Conservation (phyloP, 2,113 vertebrate genomes). For the Cochlearius cochlearius region DNA sequence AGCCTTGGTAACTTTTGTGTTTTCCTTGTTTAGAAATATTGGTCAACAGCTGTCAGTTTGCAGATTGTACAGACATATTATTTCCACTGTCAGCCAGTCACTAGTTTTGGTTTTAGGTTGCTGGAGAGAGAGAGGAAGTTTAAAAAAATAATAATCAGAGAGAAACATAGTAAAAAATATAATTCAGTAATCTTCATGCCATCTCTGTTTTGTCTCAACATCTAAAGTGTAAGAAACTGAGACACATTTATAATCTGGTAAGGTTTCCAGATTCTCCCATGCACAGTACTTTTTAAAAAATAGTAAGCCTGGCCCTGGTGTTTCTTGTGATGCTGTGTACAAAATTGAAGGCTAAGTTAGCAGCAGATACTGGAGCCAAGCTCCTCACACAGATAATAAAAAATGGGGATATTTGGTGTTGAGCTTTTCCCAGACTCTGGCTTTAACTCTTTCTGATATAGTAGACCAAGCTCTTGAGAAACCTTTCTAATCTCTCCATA, state of each 20-base stretch:
- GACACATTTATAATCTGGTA: slow-evolving; percentile 21
- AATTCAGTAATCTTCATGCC: neutral
- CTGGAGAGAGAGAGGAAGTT: neutral
- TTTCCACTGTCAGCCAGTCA: neutral
- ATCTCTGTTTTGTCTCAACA: neutral
- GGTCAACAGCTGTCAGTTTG: neutral
- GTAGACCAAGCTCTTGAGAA: neutral
- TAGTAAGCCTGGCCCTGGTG: neutral
- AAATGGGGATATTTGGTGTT: neutral
- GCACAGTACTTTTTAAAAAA: neutral
- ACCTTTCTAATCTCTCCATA: neutral
- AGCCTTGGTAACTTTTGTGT: neutral
- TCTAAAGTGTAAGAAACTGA: neutral
- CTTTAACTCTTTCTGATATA: neutral
- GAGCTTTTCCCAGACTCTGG: neutral
- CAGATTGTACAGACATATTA: neutral
- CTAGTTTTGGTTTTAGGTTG: neutral
- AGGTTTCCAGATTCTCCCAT: neutral
- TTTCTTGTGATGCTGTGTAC: neutral
- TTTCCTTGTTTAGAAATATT: neutral
- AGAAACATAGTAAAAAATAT: neutral
- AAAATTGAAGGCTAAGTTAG: neutral
- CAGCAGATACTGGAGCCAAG: neutral
- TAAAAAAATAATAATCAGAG: neutral
- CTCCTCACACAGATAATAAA: neutral